These are phyloP conservation scores for Zygaena filipendulae DNA, from an alignment of 2,888 invertebrate genomes.

Conservation along the genomic window DNA sequence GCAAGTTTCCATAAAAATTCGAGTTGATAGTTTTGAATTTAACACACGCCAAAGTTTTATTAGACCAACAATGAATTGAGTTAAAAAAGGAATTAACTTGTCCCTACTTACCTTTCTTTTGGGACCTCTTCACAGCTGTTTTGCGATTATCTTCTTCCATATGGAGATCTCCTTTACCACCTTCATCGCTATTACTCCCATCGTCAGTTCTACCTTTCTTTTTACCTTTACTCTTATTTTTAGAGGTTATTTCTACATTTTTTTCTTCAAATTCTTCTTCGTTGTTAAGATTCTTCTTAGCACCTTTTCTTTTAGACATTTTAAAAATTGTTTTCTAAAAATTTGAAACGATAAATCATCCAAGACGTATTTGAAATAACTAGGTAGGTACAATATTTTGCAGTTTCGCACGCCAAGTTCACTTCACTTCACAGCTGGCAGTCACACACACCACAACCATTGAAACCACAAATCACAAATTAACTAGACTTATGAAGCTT, in stretches of 20 bases:
- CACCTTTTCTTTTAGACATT: slow-evolving; percentile 72
- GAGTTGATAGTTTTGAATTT: neutral
- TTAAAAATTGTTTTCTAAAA: slow-evolving; percentile 12
- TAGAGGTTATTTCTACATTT: slow-evolving; percentile 57
- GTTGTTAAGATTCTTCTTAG: slow-evolving; percentile 67
- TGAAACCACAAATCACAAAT: slow-evolving; percentile 6
- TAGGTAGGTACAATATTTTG: no score
- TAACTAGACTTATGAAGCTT: slow-evolving; percentile 1
- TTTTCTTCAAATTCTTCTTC: slow-evolving; percentile 64
- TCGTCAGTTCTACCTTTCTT: slow-evolving; percentile 57
- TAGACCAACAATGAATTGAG: no score
- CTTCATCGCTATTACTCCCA: slow-evolving; percentile 48
- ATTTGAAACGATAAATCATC: no score
- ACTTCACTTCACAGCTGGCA: no score
- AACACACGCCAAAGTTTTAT: neutral
- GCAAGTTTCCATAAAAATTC: neutral
- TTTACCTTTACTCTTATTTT: slow-evolving; percentile 56
- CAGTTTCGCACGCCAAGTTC: no score
- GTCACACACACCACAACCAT: no score
- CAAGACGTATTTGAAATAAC: no score
- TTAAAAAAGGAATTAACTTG: no score
- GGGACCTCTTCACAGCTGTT: slow-evolving; percentile 52
- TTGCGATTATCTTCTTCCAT: slow-evolving; percentile 50
- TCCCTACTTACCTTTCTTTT: slow-evolving; percentile 56
- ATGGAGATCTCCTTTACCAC: slow-evolving; percentile 33